These are phyloP conservation scores for Anguilla megastoma DNA, from an alignment of 2,797 vertebrate genomes.

Conservation along the genomic window DNA sequence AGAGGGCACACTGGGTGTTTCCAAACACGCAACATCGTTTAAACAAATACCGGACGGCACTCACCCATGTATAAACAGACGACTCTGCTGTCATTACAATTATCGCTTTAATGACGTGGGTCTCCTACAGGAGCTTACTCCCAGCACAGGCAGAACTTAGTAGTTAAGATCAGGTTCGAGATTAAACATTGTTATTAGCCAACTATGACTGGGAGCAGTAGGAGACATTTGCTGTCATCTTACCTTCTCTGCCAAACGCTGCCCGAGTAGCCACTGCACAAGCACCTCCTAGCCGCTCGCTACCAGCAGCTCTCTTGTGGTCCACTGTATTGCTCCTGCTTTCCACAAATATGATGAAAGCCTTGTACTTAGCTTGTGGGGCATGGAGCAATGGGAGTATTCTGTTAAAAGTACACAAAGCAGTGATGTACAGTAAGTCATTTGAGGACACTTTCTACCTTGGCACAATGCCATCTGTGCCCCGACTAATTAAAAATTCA, in stretches of 20 bases:
- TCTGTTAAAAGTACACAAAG: neutral
- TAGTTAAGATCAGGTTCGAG: neutral
- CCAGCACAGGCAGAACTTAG: neutral
- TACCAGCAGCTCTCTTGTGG: too few relatives aligned
- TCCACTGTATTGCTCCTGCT: neutral
- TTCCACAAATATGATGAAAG: neutral
- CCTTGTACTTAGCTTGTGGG: neutral
- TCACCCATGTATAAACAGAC: neutral
- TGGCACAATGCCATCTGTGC: neutral
- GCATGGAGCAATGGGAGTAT: neutral
- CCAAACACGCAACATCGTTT: neutral
- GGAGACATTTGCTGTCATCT: too few relatives aligned
- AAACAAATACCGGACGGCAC: neutral
- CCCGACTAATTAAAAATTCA: too few relatives aligned
- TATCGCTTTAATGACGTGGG: too few relatives aligned
- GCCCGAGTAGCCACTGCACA: too few relatives aligned
- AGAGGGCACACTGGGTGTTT: neutral
- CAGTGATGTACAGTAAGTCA: neutral
- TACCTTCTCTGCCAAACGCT: too few relatives aligned
- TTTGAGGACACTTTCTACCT: neutral
- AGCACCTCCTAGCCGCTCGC: too few relatives aligned
- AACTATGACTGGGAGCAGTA: too few relatives aligned
- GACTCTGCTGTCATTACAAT: neutral
- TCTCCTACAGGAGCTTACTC: neutral
- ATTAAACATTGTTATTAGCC: too few relatives aligned